Base-by-base conservation (phyloP, 2,797 vertebrate species). In the Sebastes jordani region DNA sequence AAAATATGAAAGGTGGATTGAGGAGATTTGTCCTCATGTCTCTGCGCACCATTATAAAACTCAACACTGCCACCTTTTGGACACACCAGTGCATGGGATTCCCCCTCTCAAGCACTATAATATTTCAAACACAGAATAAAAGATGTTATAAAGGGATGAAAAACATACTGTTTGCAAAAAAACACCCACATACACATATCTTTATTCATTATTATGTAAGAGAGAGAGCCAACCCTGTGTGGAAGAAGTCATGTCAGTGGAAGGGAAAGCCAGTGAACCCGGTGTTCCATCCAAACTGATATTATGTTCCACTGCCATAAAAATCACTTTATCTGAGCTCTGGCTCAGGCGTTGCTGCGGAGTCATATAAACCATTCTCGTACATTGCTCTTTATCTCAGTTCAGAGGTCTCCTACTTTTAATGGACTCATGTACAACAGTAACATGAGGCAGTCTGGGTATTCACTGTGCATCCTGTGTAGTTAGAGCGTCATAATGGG, bases 1-100 rank as follows among this genome's bases (percentile, higher is more conserved):
- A 70, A 74, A 59, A 73, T 60, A 55, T 60, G 46, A 80, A 62
- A 74, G 32, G 46, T 63, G 74, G 25, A 76, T 60, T 70, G 71
- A 42, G 38, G 58, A 55, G 74, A 68, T 71, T n/a, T 32, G 54
- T 73, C 46, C 18, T 49, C 64, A 23, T 66, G 68, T 32, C 46
- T 71, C 61, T 27, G 34, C 36, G 58, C 75, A 78, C 11, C 71
- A 83, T 90, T 90, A 18, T 79, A 81, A 97, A 97, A 96, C 97
- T 96, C 97, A 97, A 99, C 96, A 98, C 97, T 97, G 97, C 97
- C 98, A 97, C 97, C 97, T 98, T 97, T 97, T 97, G 98, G 96
- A 92, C 78, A 89, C 86, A 89, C 68, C 13, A 1, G 29, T 11
- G 62, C 76, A 92, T 68, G 71, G 66, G 49, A 58, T 80, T 20